Evolutionary conservation across 1,140 invertebrate genomes (phyloP).

Genomic region (Drosophila kikkawai): DNA sequence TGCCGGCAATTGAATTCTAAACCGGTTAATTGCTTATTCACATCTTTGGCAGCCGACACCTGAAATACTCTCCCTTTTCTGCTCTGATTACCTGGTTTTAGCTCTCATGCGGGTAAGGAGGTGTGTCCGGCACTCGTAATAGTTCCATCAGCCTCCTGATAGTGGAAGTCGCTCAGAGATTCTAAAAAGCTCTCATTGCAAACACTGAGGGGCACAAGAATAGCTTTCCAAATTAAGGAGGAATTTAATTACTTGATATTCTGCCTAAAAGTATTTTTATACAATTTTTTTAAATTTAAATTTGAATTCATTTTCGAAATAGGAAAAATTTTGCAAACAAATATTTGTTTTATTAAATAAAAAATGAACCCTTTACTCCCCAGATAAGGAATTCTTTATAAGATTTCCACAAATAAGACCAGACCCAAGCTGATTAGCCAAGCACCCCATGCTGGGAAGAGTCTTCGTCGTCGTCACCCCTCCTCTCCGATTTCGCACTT

Average conservation of each 20-base stretch:
- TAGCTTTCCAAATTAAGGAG: neutral
- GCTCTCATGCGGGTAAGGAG: slow-evolving; percentile 8
- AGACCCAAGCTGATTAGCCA: slow-evolving; percentile 18
- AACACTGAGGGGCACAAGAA: neutral
- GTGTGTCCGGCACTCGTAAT: slow-evolving; percentile 10
- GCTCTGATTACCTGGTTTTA: neutral
- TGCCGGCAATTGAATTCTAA: slow-evolving; percentile 30
- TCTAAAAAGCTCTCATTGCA: neutral
- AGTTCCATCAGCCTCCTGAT: neutral
- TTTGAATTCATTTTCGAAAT: neutral
- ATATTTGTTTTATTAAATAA: neutral
- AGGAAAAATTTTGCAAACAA: neutral
- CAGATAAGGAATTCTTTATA: neutral
- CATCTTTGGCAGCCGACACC: slow-evolving; percentile 10
- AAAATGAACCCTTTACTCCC: neutral
- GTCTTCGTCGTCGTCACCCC: slow-evolving; percentile 8
- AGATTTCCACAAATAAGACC: neutral
- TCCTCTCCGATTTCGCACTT: neutral
- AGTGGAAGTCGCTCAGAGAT: neutral
- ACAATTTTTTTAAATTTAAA: no score
- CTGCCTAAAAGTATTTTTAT: neutral
- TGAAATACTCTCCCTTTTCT: slow-evolving; percentile 22
- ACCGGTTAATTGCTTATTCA: slow-evolving; percentile 55
- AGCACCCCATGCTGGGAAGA: slow-evolving; percentile 32
- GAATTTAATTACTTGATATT: neutral